phyloP scores from a whole-genome alignment of 2,797 vertebrate species.

The Lemur catta region DNA sequence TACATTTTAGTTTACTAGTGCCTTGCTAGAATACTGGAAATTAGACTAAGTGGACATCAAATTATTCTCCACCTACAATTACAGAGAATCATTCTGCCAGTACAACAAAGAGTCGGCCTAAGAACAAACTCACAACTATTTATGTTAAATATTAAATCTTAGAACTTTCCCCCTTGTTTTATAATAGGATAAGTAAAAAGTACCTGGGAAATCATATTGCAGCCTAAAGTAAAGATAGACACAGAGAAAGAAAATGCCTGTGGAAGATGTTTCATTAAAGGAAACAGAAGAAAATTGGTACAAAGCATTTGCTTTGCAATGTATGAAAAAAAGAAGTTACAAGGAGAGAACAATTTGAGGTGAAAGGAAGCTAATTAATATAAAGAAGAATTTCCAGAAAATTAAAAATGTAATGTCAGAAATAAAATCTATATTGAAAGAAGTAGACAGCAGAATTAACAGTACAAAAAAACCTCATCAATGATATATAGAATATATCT shows the following conservation, averaged over 20 bases:
- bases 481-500: background rate
- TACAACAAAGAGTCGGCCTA: background rate
- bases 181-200: background rate
- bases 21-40: background rate
- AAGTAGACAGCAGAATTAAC: background rate
- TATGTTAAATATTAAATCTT: background rate
- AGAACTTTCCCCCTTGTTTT: background rate
- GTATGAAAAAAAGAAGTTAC: background rate
- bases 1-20: background rate
- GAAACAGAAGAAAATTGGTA: background rate
- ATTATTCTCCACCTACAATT: background rate
- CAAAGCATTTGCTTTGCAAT: background rate
- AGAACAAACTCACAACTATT: background rate
- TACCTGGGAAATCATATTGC: background rate
- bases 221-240: background rate
- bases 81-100: background rate
- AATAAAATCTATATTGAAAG: conserved; percentile 33
- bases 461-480: background rate
- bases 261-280: background rate
- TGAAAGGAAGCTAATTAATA: background rate
- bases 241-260: background rate
- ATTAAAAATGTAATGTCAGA: conserved; percentile 13
- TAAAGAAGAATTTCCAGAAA: background rate
- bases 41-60: background rate
- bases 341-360: background rate